Evolutionary conservation across 2,113 vertebrate genomes (phyloP).

Genomic region (Sclerurus mexicanus): DNA sequence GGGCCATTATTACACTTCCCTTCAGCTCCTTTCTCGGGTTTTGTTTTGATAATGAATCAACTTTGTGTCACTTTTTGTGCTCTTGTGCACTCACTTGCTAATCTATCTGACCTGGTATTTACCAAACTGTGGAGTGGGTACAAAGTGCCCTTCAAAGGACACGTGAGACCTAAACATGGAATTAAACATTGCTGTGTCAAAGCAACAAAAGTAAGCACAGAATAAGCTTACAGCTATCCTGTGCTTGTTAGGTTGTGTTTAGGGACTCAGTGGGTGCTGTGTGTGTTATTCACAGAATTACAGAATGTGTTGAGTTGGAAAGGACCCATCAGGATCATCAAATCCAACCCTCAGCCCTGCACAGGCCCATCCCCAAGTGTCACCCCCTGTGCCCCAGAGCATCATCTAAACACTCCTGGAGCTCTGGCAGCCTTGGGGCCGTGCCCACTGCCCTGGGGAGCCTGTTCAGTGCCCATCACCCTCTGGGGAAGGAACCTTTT

Average conservation of each 20-base stretch:
- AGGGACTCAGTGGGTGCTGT: too few species aligned
- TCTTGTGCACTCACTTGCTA: not conserved
- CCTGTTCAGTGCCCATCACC: not conserved
- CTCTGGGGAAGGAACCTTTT: not conserved
- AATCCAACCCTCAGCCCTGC: not conserved
- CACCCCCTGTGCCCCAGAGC: not conserved
- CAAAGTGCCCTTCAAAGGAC: not conserved
- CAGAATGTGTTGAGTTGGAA: not conserved
- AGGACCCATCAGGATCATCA: not conserved
- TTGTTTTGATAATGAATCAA: not conserved
- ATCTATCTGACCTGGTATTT: not conserved
- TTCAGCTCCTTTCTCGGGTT: not conserved
- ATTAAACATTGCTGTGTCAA: not conserved
- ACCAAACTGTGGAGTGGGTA: not conserved
- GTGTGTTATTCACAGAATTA: not conserved
- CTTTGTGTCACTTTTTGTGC: not conserved
- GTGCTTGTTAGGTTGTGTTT: not conserved
- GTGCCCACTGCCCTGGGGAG: not conserved
- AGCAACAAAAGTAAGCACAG: too few species aligned
- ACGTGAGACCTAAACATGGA: not conserved
- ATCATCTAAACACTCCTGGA: not conserved
- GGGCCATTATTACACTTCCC: not conserved
- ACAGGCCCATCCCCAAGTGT: not conserved
- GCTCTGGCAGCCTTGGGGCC: not conserved
- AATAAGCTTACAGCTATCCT: not conserved